Evolutionary conservation across 2,113 vertebrate species (phyloP).

Genomic region (Varanus salvator): DNA sequence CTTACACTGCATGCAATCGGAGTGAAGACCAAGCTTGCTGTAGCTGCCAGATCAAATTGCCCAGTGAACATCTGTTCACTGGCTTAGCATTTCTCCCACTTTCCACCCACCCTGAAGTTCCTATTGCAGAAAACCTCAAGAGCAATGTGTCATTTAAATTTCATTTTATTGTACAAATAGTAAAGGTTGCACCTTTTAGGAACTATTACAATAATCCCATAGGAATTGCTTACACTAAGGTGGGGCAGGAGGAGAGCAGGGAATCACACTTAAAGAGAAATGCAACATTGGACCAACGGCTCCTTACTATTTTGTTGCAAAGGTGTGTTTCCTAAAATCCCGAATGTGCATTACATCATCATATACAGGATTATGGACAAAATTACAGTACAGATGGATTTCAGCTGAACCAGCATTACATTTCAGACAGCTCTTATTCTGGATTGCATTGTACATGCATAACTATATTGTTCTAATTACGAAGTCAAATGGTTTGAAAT

Average conservation of each 20-base stretch:
- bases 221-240: conserved; percentile 75
- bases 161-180: conserved; percentile 80
- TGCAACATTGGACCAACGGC: conserved; percentile 79
- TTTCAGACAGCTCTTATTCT: conserved; percentile 85
- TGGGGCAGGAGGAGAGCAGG: conserved; percentile 62
- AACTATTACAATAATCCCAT: conserved; percentile 78
- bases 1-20: no score
- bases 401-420: conserved; percentile 84
- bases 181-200: conserved; percentile 75
- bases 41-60: background rate
- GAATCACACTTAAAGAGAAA: conserved; percentile 78
- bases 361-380: conserved; percentile 88
- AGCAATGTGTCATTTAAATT: conserved; percentile 39
- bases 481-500: conserved; percentile 79
- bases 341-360: conserved; percentile 85
- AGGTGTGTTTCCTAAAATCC: conserved; percentile 79
- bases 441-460: conserved; percentile 87
- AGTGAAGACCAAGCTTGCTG: background rate
- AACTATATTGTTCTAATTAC: conserved; percentile 84
- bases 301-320: conserved; percentile 83
- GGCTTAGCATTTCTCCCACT: background rate
- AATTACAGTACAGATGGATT: conserved; percentile 86
- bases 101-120: background rate
- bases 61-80: background rate
- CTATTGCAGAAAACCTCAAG: background rate